phyloP scores from a whole-genome alignment of 2,797 vertebrate genomes.

The Menidia menidia region DNA sequence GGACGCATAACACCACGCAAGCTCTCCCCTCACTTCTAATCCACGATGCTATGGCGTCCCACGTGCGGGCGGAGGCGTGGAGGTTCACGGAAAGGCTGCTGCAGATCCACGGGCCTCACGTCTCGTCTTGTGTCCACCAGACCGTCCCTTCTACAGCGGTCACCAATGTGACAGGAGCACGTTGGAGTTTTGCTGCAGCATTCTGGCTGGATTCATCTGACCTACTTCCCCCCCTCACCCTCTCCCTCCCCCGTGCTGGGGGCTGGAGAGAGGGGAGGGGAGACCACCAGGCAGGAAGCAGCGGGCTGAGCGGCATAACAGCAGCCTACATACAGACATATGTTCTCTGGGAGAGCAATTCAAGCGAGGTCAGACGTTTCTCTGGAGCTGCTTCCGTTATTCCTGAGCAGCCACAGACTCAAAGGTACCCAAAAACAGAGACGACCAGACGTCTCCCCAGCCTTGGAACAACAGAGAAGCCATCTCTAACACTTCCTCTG shows the following conservation, averaged over 20 bases:
- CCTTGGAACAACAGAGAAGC: background rate
- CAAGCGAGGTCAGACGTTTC: slow-evolving; percentile 11
- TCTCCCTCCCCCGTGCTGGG: slow-evolving; percentile 41
- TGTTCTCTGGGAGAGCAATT: slow-evolving; percentile 50
- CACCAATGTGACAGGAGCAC: slow-evolving; percentile 30
- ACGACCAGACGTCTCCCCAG: background rate
- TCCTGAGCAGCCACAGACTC: slow-evolving; percentile 18
- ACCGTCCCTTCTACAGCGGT: slow-evolving; percentile 8
- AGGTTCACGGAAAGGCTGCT: background rate
- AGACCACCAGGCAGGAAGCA: slow-evolving; percentile 75
- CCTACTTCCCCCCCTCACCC: slow-evolving; percentile 74
- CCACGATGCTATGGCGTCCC: slow-evolving; percentile 56
- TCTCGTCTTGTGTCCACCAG: slow-evolving; percentile 20
- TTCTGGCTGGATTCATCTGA: slow-evolving; percentile 79
- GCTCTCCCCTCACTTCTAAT: slow-evolving; percentile 62
- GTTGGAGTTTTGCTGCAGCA: slow-evolving; percentile 50
- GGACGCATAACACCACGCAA: slow-evolving; percentile 52
- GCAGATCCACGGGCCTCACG: slow-evolving; percentile 30
- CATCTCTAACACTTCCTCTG: background rate
- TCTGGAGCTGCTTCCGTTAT: slow-evolving; percentile 29
- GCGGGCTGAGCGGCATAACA: slow-evolving; percentile 44
- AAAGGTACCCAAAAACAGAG: background rate
- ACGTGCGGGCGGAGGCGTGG: background rate
- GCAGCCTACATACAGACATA: slow-evolving; percentile 47
- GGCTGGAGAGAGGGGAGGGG: slow-evolving; percentile 56